Evolutionary conservation across 2,888 invertebrate genomes (phyloP), one percentile per base, ranked within the genome.

Genomic region (Carcina quercana): DNA sequence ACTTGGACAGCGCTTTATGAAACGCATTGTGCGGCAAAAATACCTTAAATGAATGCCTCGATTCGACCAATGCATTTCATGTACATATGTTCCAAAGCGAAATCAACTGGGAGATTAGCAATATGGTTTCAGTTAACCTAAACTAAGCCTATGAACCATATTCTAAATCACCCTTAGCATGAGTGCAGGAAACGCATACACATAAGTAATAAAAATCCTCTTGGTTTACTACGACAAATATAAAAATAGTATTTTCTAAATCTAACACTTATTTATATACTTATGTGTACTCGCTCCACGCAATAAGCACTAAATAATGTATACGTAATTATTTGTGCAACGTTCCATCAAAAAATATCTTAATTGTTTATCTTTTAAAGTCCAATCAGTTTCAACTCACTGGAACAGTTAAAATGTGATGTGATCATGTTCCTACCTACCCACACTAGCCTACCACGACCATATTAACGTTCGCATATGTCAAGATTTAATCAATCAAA

Each of bases 21-120:
- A 63, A 58, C 55, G 55, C 55, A 59, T 60, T 61, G 50, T 45
- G 46, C n/a, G n/a, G n/a, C n/a, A n/a, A n/a, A n/a, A n/a, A n/a
- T n/a, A n/a, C n/a, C 41, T 25, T 32, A 20, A 20, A 26, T 22
- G 13, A 13, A 13, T 11, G 37, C 37, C 45, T n/a, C n/a, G n/a
- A n/a, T n/a, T n/a, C n/a, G n/a, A n/a, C n/a, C 48, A 61, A 72
- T 69, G 66, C 67, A 53, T 58, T 57, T 62, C 67, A 64, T 59
- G 63, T 62, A 62, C 62, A 63, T 46, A 53, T 30, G 17, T 35
- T 28, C 52, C 46, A 45, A 76, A 75, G 78, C 78, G 55, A 42
- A 42, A 41, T 47, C 47, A 49, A 41, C 40, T 41, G 53, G 53
- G 45, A 51, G 50, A 39, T 44, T 59, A 59, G 58, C 46, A 49